A percentile compares a stretch with the other conserved stretches of the same genome.
These are phyloP conservation scores for Thereva nobilitata DNA, from an alignment of 2,888 invertebrate species.

Conservation along the genomic window DNA sequence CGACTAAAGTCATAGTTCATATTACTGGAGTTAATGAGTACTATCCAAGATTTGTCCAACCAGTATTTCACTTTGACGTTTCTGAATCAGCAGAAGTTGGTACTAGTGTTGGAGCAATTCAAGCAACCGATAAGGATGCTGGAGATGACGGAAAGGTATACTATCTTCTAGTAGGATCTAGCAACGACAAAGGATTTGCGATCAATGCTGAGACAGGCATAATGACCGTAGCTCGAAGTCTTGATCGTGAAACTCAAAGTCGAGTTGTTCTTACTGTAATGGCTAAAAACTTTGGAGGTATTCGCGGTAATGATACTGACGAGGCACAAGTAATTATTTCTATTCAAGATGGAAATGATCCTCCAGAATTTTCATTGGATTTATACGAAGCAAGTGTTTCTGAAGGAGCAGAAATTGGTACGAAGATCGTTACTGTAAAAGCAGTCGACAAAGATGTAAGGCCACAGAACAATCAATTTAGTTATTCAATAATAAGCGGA, in stretches of 20 bases:
- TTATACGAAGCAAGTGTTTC: conserved; percentile 78
- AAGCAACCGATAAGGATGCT: conserved; percentile 86
- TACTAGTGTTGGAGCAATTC: conserved; percentile 80
- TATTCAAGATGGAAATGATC: conserved; percentile 95
- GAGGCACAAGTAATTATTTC: conserved; percentile 92
- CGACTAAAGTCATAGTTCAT: conserved; percentile 72
- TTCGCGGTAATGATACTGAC: conserved; percentile 92
- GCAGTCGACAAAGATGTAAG: conserved; percentile 91
- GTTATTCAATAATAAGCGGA: conserved; percentile 85
- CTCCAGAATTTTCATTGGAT: conserved; percentile 85
- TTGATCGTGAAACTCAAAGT: conserved; percentile 87
- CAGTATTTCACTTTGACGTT: conserved; percentile 89
- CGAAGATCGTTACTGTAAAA: conserved; percentile 75
- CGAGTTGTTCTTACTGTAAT: conserved; percentile 87
- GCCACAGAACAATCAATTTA: conserved; percentile 89
- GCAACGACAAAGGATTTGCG: conserved; percentile 87
- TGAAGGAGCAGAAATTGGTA: conserved; percentile 77
- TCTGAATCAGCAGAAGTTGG: conserved; percentile 89
- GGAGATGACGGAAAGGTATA: conserved; percentile 87
- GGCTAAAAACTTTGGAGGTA: conserved; percentile 93
- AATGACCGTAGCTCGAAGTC: conserved; percentile 78
- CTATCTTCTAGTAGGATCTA: conserved; percentile 90
- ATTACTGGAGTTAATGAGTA: conserved; percentile 88
- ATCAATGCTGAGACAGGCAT: conserved; percentile 83
- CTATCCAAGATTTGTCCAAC: conserved; percentile 84